Percentiles rank a stretch among this genome's conserved stretches.
Evolutionary conservation across 2,797 vertebrate genomes (phyloP).

Genomic region (Antrozous pallidus): DNA sequence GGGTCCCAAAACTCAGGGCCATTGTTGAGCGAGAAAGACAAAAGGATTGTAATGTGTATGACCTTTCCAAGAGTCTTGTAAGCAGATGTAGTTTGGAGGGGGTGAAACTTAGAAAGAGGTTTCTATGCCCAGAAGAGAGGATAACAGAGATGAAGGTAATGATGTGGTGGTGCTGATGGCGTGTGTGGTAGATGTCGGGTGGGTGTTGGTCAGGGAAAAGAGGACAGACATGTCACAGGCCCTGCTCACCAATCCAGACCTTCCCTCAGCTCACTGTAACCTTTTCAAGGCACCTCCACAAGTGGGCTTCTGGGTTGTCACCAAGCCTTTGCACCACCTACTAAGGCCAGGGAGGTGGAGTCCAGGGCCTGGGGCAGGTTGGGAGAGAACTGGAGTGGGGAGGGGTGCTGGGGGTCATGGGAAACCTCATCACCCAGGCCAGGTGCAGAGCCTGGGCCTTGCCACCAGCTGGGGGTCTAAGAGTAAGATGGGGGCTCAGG

Average conservation of each 20-base stretch:
- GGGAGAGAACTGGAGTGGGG: background rate
- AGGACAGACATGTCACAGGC: background rate
- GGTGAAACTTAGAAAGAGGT: background rate
- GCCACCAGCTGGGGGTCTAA: background rate
- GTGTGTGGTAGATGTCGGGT: background rate
- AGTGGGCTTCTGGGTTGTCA: background rate
- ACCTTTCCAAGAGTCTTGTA: background rate
- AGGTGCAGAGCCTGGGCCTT: slow-evolving; percentile 37
- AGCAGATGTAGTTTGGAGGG: background rate
- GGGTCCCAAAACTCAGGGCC: background rate
- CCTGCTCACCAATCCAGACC: background rate
- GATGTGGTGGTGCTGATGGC: background rate
- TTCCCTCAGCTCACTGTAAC: background rate
- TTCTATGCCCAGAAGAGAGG: background rate
- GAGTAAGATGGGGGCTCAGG: background rate
- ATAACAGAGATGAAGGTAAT: background rate
- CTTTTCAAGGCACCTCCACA: background rate
- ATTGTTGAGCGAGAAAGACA: background rate
- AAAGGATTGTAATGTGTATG: background rate
- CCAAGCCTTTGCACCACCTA: background rate
- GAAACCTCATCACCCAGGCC: background rate
- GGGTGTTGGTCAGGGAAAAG: background rate
- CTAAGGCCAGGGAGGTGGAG: background rate
- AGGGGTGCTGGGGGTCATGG: background rate
- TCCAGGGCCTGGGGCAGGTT: background rate